These are phyloP conservation scores for Euphonia xanthogaster DNA, from an alignment of 2,797 vertebrate species.

Conservation along the genomic window DNA sequence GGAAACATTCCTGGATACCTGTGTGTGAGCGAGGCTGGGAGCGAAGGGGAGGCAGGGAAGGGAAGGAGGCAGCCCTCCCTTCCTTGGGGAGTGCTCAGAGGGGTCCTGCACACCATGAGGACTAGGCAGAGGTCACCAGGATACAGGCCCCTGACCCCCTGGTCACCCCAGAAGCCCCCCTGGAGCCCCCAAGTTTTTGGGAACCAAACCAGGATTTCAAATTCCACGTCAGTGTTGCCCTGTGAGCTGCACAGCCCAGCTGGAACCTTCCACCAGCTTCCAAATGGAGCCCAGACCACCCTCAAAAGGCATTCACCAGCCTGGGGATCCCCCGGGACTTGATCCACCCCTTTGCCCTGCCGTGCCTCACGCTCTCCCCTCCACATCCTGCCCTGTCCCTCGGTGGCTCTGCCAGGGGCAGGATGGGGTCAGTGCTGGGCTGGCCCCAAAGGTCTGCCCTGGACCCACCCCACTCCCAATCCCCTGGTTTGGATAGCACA, in stretches of 20 bases:
- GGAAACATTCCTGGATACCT: accelerated
- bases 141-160: neutral
- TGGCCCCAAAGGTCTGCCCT: neutral
- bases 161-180: neutral
- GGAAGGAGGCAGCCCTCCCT: neutral
- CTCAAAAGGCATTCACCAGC: neutral
- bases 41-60: neutral
- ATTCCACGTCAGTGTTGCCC: neutral
- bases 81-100: neutral
- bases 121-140: neutral
- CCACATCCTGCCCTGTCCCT: neutral
- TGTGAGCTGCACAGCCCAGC: neutral
- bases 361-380: neutral
- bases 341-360: neutral
- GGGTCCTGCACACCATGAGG: neutral
- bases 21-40: neutral
- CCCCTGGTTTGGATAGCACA: neutral
- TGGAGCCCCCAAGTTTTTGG: neutral
- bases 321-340: neutral
- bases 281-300: neutral
- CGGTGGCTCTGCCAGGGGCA: neutral
- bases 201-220: accelerated
- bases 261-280: neutral
- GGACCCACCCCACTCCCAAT: neutral
- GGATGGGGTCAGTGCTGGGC: neutral